These are phyloP conservation scores for Serripes groenlandicus DNA, from an alignment of 2,888 invertebrate species.

Conservation along the genomic window DNA sequence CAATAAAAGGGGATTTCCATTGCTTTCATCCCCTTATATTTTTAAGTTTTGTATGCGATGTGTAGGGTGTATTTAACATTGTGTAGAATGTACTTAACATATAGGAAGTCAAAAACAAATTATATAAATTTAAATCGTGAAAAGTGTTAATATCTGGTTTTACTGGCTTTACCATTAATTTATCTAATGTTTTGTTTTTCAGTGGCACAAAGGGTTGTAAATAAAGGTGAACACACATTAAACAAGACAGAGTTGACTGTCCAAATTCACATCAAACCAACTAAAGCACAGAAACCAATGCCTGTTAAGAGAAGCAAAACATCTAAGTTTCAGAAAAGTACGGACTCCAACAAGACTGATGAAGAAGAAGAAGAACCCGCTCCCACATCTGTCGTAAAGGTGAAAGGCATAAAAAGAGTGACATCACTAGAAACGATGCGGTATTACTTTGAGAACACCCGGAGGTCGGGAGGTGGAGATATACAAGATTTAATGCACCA, in stretches of 20 bases:
- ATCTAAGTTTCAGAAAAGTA: background rate
- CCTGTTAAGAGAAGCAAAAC: background rate
- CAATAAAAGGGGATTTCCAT: too few relatives aligned
- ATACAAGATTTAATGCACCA: background rate
- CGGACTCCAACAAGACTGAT: background rate
- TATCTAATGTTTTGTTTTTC: too few relatives aligned
- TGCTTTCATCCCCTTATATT: too few relatives aligned
- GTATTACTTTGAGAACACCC: slow-evolving; percentile 33
- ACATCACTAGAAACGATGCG: slow-evolving; percentile 19
- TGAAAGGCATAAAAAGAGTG: background rate
- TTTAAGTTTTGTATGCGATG: too few relatives aligned
- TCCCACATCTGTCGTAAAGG: slow-evolving; percentile 33
- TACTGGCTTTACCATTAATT: too few relatives aligned
- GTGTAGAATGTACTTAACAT: too few relatives aligned
- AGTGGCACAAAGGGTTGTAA: slow-evolving; percentile 14
- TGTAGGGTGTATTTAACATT: too few relatives aligned
- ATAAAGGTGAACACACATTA: background rate
- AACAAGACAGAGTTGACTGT: background rate
- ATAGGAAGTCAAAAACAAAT: too few relatives aligned
- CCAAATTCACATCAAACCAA: background rate
- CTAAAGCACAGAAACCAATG: background rate
- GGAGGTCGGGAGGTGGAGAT: slow-evolving; percentile 19
- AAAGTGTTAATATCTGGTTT: too few relatives aligned
- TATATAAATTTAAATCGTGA: too few relatives aligned
- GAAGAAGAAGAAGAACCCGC: slow-evolving; percentile 5